Evolutionary conservation across 2,797 vertebrate species (phyloP).

Genomic region (Buceros bicornis): DNA sequence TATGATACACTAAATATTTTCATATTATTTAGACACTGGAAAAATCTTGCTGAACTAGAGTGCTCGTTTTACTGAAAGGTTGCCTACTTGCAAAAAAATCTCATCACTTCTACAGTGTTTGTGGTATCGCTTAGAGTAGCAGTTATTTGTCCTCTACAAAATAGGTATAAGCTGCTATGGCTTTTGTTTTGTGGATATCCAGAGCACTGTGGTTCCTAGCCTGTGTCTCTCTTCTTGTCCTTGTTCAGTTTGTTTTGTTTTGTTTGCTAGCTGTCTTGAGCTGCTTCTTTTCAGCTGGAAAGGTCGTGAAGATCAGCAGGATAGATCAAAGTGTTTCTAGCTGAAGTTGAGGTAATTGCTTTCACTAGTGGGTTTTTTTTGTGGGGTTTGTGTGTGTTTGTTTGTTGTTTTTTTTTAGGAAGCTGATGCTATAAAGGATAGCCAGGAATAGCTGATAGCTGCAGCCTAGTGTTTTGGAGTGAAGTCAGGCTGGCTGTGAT

Average conservation of each 20-base stretch:
- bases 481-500: background rate
- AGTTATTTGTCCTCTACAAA: background rate
- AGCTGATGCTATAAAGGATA: background rate
- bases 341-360: background rate
- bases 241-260: background rate
- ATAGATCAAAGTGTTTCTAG: background rate
- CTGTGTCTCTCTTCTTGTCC: background rate
- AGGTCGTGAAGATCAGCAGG: background rate
- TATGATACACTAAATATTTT: background rate
- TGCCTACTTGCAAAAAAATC: background rate
- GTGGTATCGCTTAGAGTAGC: background rate
- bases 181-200: background rate
- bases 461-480: background rate
- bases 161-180: background rate
- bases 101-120: background rate
- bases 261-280: background rate
- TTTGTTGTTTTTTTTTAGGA: background rate
- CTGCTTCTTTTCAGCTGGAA: background rate
- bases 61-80: background rate
- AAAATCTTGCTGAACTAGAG: background rate
- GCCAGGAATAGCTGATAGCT: background rate
- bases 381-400: too few species aligned
- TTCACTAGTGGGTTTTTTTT: background rate
- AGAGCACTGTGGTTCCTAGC: background rate
- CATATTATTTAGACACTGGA: background rate